These are phyloP conservation scores for Conistra vaccinii DNA, from an alignment of 2,888 invertebrate species.

Conservation along the genomic window DNA sequence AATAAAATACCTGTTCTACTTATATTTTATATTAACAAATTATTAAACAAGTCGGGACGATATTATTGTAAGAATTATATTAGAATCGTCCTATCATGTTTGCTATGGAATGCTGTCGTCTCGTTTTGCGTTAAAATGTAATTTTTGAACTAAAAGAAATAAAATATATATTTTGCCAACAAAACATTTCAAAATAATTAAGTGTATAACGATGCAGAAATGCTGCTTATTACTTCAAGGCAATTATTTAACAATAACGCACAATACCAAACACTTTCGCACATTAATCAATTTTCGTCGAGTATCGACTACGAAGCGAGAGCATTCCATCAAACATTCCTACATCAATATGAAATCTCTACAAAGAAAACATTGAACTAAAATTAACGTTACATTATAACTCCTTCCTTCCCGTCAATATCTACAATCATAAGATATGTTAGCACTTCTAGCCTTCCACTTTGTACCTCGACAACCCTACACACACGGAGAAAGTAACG, in stretches of 20 bases:
- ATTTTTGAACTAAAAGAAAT: constrained; percentile 62
- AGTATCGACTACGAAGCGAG: constrained; percentile 67
- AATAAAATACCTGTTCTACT: constrained; percentile 85
- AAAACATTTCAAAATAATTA: constrained; percentile 57
- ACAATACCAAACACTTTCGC: constrained; percentile 48
- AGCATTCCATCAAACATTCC: constrained; percentile 85
- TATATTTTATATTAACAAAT: constrained; percentile 87
- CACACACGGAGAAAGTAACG: constrained; percentile 73
- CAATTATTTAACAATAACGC: constrained; percentile 55
- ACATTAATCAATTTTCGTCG: constrained; percentile 44
- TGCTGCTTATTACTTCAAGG: constrained; percentile 49
- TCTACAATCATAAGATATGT: constrained; percentile 88
- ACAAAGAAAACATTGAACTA: constrained; percentile 89
- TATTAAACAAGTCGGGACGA: constrained; percentile 89
- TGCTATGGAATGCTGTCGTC: constrained; percentile 82
- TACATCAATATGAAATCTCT: constrained; percentile 86
- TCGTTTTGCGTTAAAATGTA: constrained; percentile 53
- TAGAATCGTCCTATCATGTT: constrained; percentile 88
- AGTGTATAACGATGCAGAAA: constrained; percentile 53
- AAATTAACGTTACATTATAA: constrained; percentile 85
- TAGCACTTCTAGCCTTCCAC: constrained; percentile 79
- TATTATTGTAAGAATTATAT: constrained; percentile 91
- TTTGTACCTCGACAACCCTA: constrained; percentile 69
- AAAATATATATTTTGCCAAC: constrained; percentile 63
- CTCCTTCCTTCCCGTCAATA: constrained; percentile 78